These are phyloP conservation scores for Chiloscyllium punctatum DNA, from an alignment of 2,797 vertebrate genomes.

Conservation along the genomic window DNA sequence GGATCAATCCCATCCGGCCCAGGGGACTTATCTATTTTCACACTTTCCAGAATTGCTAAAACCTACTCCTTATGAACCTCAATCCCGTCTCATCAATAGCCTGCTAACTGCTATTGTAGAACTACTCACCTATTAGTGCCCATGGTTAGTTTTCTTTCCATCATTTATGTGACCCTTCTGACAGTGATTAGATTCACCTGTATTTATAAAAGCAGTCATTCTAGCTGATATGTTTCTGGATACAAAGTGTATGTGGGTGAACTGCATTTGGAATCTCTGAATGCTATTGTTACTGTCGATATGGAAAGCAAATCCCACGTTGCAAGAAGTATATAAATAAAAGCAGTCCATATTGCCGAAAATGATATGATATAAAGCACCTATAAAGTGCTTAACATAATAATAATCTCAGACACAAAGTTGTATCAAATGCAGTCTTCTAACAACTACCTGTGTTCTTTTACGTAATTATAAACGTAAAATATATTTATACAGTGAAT, in stretches of 20 bases:
- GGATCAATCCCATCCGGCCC: too few species aligned
- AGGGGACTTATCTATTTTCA: too few species aligned
- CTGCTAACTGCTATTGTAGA: background rate
- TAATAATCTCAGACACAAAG: background rate
- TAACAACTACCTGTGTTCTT: background rate
- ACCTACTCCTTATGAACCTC: too few species aligned
- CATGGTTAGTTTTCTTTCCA: background rate
- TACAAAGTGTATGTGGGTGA: background rate
- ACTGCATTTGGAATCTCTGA: conserved; percentile 13
- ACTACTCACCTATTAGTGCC: background rate
- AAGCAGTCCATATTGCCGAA: conserved; percentile 42
- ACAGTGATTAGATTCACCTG: background rate
- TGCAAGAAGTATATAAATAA: conserved; percentile 50
- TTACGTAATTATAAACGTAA: background rate
- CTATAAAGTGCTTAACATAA: background rate
- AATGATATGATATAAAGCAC: background rate
- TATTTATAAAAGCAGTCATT: background rate
- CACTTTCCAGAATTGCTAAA: too few species aligned
- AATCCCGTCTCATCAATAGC: too few species aligned
- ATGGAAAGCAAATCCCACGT: conserved; percentile 51
- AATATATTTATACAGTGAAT: background rate
- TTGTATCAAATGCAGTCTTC: background rate
- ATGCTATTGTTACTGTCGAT: conserved; percentile 49
- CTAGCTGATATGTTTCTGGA: background rate
- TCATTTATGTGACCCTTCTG: background rate